These are phyloP conservation scores for Sceliomorpha sp. DNA, from an alignment of 2,888 invertebrate species.

Conservation along the genomic window DNA sequence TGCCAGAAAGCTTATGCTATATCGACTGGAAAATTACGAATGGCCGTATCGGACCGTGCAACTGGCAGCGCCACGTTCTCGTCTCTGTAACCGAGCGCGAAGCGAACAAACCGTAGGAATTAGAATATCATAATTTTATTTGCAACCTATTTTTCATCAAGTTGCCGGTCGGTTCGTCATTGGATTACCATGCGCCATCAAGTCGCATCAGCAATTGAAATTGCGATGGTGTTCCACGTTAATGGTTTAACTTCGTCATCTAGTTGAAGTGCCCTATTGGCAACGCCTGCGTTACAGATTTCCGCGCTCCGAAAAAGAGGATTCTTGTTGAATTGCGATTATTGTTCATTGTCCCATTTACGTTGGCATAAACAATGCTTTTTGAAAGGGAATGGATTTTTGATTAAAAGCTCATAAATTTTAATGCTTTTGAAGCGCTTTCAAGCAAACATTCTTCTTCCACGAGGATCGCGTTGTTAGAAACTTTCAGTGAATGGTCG, in stretches of 20 bases:
- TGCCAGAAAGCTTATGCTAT: slow-evolving; percentile 66
- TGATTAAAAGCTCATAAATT: too few species aligned
- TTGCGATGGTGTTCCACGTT: not conserved
- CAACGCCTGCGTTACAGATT: too few species aligned
- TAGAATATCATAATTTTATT: slow-evolving; percentile 22
- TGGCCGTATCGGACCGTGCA: slow-evolving; percentile 62
- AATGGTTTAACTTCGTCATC: not conserved
- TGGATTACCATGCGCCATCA: not conserved
- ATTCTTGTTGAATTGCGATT: too few species aligned
- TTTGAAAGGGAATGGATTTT: too few species aligned
- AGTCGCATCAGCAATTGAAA: not conserved
- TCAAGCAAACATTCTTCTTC: too few species aligned
- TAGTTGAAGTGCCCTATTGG: too few species aligned
- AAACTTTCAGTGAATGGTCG: too few species aligned
- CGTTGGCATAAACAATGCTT: too few species aligned
- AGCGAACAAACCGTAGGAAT: slow-evolving; percentile 13
- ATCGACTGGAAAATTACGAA: slow-evolving; percentile 74
- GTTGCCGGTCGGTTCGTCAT: not conserved
- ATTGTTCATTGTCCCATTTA: too few species aligned
- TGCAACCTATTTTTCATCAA: slow-evolving; percentile 9
- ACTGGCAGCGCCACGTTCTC: slow-evolving; percentile 57
- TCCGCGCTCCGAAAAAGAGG: too few species aligned
- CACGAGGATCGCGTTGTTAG: too few species aligned
- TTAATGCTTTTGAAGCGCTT: too few species aligned
- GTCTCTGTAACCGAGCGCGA: slow-evolving; percentile 8